Conservation (phyloP, 2,113 vertebrate genomes). For the Tetraodon nigroviridis region DNA sequence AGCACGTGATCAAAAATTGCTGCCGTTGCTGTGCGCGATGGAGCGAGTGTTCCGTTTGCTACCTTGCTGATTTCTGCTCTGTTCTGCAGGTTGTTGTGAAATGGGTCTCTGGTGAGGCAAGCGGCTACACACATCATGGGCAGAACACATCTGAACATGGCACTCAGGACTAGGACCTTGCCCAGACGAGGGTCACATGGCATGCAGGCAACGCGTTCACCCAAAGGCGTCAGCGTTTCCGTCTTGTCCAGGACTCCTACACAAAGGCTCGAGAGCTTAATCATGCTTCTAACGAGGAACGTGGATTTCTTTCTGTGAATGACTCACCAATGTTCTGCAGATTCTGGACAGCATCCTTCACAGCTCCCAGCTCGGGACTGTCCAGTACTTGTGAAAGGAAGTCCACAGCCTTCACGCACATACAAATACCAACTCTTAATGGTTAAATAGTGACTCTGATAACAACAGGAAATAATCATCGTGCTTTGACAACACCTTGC, state of each 20-base stretch:
- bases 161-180: slow-evolving; percentile 86
- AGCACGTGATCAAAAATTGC: neutral
- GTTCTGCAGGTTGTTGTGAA: slow-evolving; percentile 91
- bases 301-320: neutral
- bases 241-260: slow-evolving; percentile 85
- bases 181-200: slow-evolving; percentile 92
- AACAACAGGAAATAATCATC: neutral
- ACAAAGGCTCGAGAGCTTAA: neutral
- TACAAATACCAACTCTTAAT: neutral
- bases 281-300: neutral
- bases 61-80: slow-evolving; percentile 83
- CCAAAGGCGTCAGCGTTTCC: slow-evolving; percentile 85
- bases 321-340: slow-evolving; percentile 86
- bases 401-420: slow-evolving; percentile 79
- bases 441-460: neutral
- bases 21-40: no score
- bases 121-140: slow-evolving; percentile 86
- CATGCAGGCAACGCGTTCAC: slow-evolving; percentile 85
- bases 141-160: slow-evolving; percentile 87
- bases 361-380: slow-evolving; percentile 82
- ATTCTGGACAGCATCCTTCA: slow-evolving; percentile 82
- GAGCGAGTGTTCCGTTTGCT: slow-evolving; percentile 23
- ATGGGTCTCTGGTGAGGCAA: slow-evolving; percentile 93
- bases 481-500: slow-evolving; percentile 72
- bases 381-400: slow-evolving; percentile 95